Evolutionary conservation across 1,140 invertebrate genomes (phyloP).

Genomic region (Diorhabda sublineata): DNA sequence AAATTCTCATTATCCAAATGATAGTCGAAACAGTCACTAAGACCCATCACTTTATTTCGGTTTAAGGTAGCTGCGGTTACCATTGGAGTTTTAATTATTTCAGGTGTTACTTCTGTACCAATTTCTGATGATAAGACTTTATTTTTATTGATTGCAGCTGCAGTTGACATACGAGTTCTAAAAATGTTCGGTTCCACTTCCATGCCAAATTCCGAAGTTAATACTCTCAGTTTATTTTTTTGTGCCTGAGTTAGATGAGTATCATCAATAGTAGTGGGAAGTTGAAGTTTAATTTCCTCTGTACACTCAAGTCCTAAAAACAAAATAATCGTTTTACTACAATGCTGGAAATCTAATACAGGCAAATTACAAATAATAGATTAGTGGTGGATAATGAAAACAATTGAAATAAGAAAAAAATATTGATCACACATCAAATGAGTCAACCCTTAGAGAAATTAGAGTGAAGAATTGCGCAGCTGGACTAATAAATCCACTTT

Average conservation of each 20-base stretch:
- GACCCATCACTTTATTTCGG: conserved; percentile 34
- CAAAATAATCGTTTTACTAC: too few relatives aligned
- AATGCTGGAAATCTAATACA: too few relatives aligned
- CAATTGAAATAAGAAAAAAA: too few relatives aligned
- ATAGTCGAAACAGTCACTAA: conserved; percentile 26
- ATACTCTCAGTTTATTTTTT: conserved; percentile 44
- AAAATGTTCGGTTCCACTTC: conserved; percentile 24
- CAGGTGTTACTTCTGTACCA: conserved; percentile 28
- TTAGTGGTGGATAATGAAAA: too few relatives aligned
- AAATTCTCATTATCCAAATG: conserved; percentile 33
- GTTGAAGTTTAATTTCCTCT: too few relatives aligned
- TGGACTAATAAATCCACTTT: too few relatives aligned
- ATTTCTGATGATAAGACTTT: conserved; percentile 44
- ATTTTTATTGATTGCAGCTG: conserved; percentile 31
- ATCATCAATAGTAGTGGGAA: too few relatives aligned
- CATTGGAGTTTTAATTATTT: conserved; percentile 23
- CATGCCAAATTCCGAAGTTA: conserved; percentile 42
- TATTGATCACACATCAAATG: too few relatives aligned
- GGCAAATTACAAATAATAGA: too few relatives aligned
- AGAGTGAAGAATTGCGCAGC: too few relatives aligned
- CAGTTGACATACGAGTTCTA: conserved; percentile 25
- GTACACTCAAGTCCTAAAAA: too few relatives aligned
- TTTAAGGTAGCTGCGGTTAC: conserved; percentile 32
- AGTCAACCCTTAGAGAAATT: too few relatives aligned
- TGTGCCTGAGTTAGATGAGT: conserved; percentile 39